Evolutionary conservation across 1,140 invertebrate genomes (phyloP), one percentile per base, ranked within the genome.

Genomic region (Dinoponera quadriceps): DNA sequence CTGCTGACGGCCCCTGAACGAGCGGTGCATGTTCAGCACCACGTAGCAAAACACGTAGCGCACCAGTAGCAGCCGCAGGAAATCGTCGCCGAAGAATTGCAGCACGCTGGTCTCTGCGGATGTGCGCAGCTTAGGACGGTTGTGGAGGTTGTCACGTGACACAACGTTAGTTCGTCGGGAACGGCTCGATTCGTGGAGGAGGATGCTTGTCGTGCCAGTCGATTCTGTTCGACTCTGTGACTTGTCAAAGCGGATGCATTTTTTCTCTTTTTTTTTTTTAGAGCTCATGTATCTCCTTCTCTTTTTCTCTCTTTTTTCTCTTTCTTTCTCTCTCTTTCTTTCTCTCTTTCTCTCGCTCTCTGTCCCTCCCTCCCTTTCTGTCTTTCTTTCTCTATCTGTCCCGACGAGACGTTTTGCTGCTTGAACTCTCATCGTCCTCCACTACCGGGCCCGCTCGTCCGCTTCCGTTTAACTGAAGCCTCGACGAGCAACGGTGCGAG

Each of bases 21-120:
- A 96, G 77, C 97, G 96, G 94, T 99, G 98, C 89, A 98, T 94
- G 83, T 97, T 96, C 74, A 99, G 94, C 48, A 97, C 97, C 89
- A 98, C 96, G 94, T 98, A 97, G 95, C 98, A 99, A 95, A 99
- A 99, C 78, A 99, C 96, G 94, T 98, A 99, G 68, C 98, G 96
- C 66, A 99, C 95, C 74, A 99, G 94, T 66, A 99, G 94, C 65
- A 98, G 95, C 73, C 98, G 96, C 80, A 99, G 95, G 94, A 99
- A 99, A 91, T 99, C 98, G 94, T 99, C 98, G 25, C 98, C 98
- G 94, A 99, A 97, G 94, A 99, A 99, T 93, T 97, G 96, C 75
- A 98, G 94, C 92, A 97, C 97, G 69, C 96, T 96, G 96, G 95
- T 94, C 63, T 98, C 97, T 98, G 93, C 16, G 95, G 95, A 44